Percentiles rank a stretch among this genome's conserved stretches.
Conservation (phyloP, 2,113 vertebrate genomes). For the Pseudorhombus dupliciocellatus region DNA sequence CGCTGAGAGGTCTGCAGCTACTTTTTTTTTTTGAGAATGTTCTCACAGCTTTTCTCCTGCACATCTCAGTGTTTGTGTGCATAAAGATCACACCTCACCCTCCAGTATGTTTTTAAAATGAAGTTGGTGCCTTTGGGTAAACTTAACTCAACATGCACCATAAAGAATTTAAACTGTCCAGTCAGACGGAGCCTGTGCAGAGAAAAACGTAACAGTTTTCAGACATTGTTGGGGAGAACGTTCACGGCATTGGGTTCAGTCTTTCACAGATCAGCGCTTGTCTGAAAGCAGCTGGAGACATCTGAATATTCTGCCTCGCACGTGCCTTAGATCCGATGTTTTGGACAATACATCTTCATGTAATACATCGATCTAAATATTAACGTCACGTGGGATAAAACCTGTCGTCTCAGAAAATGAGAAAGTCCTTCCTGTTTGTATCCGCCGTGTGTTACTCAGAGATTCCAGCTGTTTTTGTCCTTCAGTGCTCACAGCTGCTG, state of each 20-base stretch:
- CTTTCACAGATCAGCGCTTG: too few species aligned
- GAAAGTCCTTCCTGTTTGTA: conserved; percentile 38
- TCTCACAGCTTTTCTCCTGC: background rate
- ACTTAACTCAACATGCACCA: too few species aligned
- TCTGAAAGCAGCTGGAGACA: background rate
- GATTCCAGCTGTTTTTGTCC: conserved; percentile 77
- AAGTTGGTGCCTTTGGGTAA: background rate
- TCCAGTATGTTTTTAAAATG: conserved; percentile 16
- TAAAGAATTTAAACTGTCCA: too few species aligned
- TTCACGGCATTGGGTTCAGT: too few species aligned
- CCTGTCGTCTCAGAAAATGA: background rate
- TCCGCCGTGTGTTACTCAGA: conserved; percentile 49
- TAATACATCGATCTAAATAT: background rate
- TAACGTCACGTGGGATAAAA: background rate
- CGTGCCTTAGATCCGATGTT: background rate
- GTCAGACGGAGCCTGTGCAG: too few species aligned
- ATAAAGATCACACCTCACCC: background rate
- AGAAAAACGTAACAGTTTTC: too few species aligned
- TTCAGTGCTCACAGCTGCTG: conserved; percentile 54
- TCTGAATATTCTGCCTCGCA: background rate
- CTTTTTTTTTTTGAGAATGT: background rate
- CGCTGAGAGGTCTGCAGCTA: conserved; percentile 1
- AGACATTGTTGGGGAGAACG: too few species aligned
- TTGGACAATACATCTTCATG: background rate
- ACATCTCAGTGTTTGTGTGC: background rate